Evolutionary conservation across 2,797 vertebrate species (phyloP), one percentile per base, ranked within the genome.

Genomic region (Moxostoma hubbsi): DNA sequence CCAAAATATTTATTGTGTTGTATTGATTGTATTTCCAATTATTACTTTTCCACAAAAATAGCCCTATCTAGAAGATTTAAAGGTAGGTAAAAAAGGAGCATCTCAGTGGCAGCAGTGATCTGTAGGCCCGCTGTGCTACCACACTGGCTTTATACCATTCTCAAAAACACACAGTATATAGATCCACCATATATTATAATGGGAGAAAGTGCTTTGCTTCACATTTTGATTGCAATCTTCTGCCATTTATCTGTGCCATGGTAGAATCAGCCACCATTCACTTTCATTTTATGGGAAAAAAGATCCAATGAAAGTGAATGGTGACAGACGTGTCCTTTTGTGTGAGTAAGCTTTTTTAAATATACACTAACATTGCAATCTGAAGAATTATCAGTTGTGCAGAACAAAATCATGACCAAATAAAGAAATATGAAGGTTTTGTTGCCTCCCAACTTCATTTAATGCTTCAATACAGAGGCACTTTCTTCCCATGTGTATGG

Each of bases 161-260:
- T 36, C 36, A 36, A 36, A 49, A 58, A 45, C 62, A 62, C 67
- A 47, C 47, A 55, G 69, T 61, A 75, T 53, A 74, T 53, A 70
- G 57, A 79, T 79, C 70, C 10, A 2, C 47, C 15, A 36, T 59
- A 46, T 9, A 68, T 11, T 43, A 16, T 73, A 61, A 9, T 62
- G 50, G 24, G 46, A 62, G 54, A 57, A 79, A 80, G 62, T 69
- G 53, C 67, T 80, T 65, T 15, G 63, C 71, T 58, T 50, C 12
- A 57, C 68, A 79, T 76, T 78, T 85, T 46, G 24, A 47, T 15
- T 72, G 57, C 67, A 57, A 67, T 51, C 16, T 5, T 55, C 47
- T 75, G 73, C 47, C 64, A 46, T 82, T 77, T 76, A 64, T 64
- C 62, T 75, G 15, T 75, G 43, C 49, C 63, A 55, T 64, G 36